These are phyloP conservation scores for Andrena flavipes DNA, from an alignment of 2,888 invertebrate species.

Conservation along the genomic window DNA sequence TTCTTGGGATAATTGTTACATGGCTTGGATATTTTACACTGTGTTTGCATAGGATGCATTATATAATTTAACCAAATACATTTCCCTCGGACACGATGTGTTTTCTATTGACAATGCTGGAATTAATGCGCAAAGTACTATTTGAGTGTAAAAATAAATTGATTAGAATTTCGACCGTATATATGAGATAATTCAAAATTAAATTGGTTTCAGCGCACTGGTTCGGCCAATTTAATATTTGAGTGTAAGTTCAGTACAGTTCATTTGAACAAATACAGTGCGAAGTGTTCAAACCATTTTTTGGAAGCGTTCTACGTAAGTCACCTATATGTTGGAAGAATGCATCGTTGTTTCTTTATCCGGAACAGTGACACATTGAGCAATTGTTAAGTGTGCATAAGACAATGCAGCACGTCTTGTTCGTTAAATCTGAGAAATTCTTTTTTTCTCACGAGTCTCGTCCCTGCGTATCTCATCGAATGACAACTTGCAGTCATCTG, in stretches of 20 bases:
- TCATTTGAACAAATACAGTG: slow-evolving; percentile 38
- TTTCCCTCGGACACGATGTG: slow-evolving; percentile 1
- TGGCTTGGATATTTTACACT: slow-evolving; percentile 41
- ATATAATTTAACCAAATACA: neutral
- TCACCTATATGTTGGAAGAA: slow-evolving; percentile 57
- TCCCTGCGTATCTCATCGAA: slow-evolving; percentile 32
- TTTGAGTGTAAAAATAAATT: slow-evolving; percentile 9
- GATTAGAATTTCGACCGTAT: no score
- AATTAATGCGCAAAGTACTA: slow-evolving; percentile 9
- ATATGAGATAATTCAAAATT: no score
- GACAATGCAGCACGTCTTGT: slow-evolving; percentile 50
- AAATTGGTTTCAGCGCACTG: no score
- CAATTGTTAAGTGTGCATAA: slow-evolving; percentile 64
- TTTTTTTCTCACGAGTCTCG: slow-evolving; percentile 40
- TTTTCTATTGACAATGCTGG: slow-evolving; percentile 12
- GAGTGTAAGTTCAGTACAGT: slow-evolving; percentile 8
- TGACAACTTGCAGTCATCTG: slow-evolving; percentile 9
- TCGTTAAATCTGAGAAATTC: slow-evolving; percentile 57
- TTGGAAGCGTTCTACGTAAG: slow-evolving; percentile 41
- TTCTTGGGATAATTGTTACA: slow-evolving; percentile 57
- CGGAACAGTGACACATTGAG: slow-evolving; percentile 56
- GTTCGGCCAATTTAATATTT: no score
- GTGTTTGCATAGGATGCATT: slow-evolving; percentile 19
- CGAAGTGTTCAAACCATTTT: slow-evolving; percentile 42
- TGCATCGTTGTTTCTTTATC: slow-evolving; percentile 61